These are phyloP conservation scores for Meriones psammophilus DNA, from an alignment of 2,797 vertebrate species.

Conservation along the genomic window DNA sequence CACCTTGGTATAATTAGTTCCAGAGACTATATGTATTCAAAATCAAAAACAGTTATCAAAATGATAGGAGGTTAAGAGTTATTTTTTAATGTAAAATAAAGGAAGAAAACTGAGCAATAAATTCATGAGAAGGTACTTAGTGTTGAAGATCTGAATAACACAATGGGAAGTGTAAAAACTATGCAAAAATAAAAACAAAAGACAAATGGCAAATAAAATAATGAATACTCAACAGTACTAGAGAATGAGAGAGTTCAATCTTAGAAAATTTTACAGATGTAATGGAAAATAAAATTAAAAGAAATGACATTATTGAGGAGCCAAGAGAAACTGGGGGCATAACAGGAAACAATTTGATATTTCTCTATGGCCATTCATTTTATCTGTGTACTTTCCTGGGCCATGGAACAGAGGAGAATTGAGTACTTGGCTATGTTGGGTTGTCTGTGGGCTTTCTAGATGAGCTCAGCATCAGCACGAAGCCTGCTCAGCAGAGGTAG, in stretches of 20 bases:
- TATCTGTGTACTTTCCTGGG: not conserved
- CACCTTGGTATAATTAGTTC: not conserved
- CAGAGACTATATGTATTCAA: constrained; percentile 3
- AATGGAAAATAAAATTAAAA: not conserved
- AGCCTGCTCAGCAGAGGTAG: not conserved
- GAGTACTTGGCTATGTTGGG: not conserved
- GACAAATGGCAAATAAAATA: constrained; percentile 15
- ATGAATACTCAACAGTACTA: not conserved
- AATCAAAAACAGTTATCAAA: not conserved
- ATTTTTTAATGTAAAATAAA: not conserved
- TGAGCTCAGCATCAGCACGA: not conserved
- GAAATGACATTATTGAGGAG: not conserved
- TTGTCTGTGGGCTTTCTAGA: not conserved
- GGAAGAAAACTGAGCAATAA: not conserved
- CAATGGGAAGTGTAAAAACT: not conserved
- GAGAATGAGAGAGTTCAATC: not conserved
- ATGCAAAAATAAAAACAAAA: not conserved
- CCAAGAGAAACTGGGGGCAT: not conserved
- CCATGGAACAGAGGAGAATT: not conserved
- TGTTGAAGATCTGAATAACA: not conserved
- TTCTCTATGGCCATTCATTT: not conserved
- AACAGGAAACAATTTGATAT: not conserved
- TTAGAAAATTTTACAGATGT: not conserved
- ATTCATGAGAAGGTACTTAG: not conserved
- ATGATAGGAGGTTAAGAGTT: not conserved